Conservation (phyloP, 2,888 invertebrate species). For the Melinaea menophilus region DNA sequence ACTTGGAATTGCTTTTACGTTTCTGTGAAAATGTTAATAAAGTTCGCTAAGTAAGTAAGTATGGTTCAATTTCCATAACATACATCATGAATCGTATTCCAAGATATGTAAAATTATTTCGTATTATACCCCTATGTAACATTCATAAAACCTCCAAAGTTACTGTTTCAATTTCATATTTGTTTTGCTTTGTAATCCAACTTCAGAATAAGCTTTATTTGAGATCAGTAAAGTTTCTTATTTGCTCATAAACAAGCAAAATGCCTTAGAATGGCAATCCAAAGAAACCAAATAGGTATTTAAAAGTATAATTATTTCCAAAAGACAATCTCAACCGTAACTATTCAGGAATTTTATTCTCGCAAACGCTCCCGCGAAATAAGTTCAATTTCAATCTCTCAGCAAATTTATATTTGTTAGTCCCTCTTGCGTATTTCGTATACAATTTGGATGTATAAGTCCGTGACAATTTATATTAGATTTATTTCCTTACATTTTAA, state of each 20-base stretch:
- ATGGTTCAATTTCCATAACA: not conserved
- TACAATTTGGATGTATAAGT: conserved; percentile 24
- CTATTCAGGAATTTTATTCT: conserved; percentile 42
- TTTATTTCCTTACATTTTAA: not conserved
- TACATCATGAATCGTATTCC: not conserved
- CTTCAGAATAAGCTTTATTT: conserved; percentile 1
- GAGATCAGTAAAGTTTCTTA: not conserved
- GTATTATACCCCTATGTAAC: conserved; percentile 11
- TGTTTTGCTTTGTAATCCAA: conserved; percentile 8
- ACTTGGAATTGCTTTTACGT: conserved; percentile 11
- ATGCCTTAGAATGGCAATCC: too few relatives aligned
- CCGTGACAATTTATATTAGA: conserved; percentile 16
- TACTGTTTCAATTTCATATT: conserved; percentile 24
- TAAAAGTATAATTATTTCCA: not conserved
- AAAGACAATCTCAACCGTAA: conserved; percentile 38
- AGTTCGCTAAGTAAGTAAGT: not conserved
- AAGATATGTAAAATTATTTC: not conserved
- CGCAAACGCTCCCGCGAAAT: conserved; percentile 29
- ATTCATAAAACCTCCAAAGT: conserved; percentile 12
- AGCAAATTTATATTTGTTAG: conserved; percentile 32
- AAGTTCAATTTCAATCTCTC: conserved; percentile 27
- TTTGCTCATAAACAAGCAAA: not conserved
- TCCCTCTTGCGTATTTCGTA: conserved; percentile 22
- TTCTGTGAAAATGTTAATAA: not conserved
- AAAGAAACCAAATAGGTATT: conserved; percentile 4